Conservation (phyloP, 2,113 vertebrate species). For the Callipepla squamata region DNA sequence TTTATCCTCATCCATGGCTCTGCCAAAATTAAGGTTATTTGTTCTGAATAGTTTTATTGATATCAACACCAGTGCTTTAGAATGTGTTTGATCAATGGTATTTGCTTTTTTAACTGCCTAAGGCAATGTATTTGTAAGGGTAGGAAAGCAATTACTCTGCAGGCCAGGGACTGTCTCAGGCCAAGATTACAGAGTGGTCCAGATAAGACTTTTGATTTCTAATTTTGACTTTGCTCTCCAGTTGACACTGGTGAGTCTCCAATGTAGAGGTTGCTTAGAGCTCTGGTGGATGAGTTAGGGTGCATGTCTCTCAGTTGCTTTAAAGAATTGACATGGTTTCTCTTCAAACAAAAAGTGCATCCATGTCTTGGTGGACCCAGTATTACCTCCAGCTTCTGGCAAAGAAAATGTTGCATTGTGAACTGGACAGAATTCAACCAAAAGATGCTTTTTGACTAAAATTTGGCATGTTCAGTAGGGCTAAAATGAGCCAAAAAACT, state of each 20-base stretch:
- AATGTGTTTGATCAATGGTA: background rate
- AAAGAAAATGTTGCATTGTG: background rate
- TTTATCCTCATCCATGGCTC: background rate
- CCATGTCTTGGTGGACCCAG: background rate
- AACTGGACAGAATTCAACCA: background rate
- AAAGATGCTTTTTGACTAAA: background rate
- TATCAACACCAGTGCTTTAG: background rate
- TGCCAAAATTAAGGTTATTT: background rate
- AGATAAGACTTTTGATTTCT: background rate
- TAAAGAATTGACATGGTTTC: background rate
- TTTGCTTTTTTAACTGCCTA: background rate
- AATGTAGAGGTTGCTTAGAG: background rate
- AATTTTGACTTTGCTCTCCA: background rate
- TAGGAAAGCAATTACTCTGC: background rate
- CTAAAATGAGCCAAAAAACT: background rate
- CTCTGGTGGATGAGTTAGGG: background rate
- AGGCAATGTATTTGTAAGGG: accelerated
- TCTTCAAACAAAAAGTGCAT: background rate
- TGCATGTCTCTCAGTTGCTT: background rate
- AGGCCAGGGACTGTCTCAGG: background rate
- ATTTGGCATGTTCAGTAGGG: background rate
- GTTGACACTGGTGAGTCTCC: background rate
- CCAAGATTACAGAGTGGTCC: background rate
- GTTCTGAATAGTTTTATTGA: background rate
- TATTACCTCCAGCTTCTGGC: background rate